Percentiles rank a stretch among this genome's conserved stretches.
These are phyloP conservation scores for Lithophane socia DNA, from an alignment of 2,888 invertebrate genomes.

Conservation along the genomic window DNA sequence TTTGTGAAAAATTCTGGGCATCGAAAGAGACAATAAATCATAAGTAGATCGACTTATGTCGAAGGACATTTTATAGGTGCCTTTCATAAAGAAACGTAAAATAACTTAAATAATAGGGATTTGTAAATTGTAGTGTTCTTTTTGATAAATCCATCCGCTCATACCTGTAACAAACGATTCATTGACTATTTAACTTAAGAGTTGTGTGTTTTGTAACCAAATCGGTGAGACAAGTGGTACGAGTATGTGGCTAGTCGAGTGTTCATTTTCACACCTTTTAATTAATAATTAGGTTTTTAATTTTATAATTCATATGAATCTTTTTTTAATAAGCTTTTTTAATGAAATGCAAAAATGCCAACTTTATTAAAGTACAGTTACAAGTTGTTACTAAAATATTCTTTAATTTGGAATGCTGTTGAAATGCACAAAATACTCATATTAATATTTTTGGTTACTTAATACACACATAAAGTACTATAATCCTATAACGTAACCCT, in stretches of 20 bases:
- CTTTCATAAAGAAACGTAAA: slow-evolving; percentile 85
- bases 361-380: background rate
- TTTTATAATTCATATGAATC: background rate
- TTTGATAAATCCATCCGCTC: slow-evolving; percentile 87
- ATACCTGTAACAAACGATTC: slow-evolving; percentile 75
- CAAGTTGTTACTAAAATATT: background rate
- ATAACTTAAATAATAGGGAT: slow-evolving; percentile 80
- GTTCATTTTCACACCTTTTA: slow-evolving; percentile 29
- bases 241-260: slow-evolving; percentile 51
- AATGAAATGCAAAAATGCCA: background rate
- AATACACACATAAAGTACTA: slow-evolving; percentile 63
- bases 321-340: background rate
- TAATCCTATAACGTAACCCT: slow-evolving; percentile 61
- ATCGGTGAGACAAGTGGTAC: slow-evolving; percentile 35
- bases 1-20: slow-evolving; percentile 67
- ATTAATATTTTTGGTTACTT: slow-evolving; percentile 68
- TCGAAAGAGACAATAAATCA: slow-evolving; percentile 81
- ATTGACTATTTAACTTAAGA: slow-evolving; percentile 70
- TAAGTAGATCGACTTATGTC: slow-evolving; percentile 83
- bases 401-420: background rate
- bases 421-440: slow-evolving; percentile 38
- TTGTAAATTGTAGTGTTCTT: slow-evolving; percentile 86
- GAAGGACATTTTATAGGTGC: slow-evolving; percentile 89
- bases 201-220: slow-evolving; percentile 60
- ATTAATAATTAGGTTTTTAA: slow-evolving; percentile 6